Base-by-base conservation (phyloP, 2,888 invertebrate genomes). In the Epinotia nisella region DNA sequence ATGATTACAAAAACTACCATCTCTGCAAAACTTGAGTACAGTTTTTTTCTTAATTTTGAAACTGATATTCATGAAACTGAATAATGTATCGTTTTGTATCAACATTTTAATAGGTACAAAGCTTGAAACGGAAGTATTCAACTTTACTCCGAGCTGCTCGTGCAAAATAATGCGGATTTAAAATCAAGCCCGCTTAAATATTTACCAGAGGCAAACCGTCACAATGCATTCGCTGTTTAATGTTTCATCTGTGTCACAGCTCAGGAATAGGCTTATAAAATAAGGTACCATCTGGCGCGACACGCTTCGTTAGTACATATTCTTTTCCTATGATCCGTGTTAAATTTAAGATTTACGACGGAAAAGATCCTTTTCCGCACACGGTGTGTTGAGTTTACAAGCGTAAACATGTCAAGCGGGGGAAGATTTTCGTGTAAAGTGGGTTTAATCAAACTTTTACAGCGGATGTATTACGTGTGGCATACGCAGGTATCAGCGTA, bases 231-330 rank as follows among this genome's bases (percentile, higher is more conserved):
- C 10, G 39, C 73, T 73, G 68, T 56, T 76, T 78, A 79, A 80
- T 81, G 80, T 73, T 75, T 76, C 68, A 19, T 69, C 69, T 77
- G 68, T 76, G 74, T 73, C 76, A 80, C 79, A 68, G 76, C 78
- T 79, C 76, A 75, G 80, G 55, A 83, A 85, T 82, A 81, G 82
- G 79, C 82, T 78, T 83, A 88, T 86, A 85, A 87, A 87, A 84
- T 82, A 83, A 79, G 84, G 84, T 80, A 80, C 76, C 87, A 85
- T 78, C 81, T 87, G 87, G 79, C 76, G 71, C 76, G 80, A 86
- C 85, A 83, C 75, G 81, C 80, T 88, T 87, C 82, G 85, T 87
- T 86, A 85, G 84, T 81, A 82, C 71, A 68, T 69, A 81, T 83
- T 86, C 83, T 86, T 85, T 85, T 82, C 80, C 79, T 82, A 81